Evolutionary conservation across 2,888 invertebrate genomes (phyloP).

Genomic region (Drosophila pegasa): DNA sequence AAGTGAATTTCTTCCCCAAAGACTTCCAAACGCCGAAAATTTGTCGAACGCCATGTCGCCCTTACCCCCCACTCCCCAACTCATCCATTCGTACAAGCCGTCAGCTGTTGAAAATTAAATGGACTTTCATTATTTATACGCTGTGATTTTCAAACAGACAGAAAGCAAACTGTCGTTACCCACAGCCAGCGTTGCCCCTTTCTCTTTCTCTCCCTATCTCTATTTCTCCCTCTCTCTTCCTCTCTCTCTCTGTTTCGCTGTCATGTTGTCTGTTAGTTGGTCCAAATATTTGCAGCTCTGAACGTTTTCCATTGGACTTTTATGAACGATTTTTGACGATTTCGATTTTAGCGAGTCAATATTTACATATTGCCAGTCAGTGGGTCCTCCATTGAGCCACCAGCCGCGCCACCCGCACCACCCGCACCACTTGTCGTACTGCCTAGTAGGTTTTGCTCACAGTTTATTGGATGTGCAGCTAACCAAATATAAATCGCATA

Average conservation of each 20-base stretch:
- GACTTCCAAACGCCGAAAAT: conserved; percentile 2
- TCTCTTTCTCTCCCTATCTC: neutral
- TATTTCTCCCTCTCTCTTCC: neutral
- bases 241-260: conserved; percentile 1
- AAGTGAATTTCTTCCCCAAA: neutral
- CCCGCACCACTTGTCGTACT: neutral
- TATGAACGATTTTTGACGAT: conserved; percentile 77
- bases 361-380: conserved; percentile 61
- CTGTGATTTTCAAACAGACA: conserved; percentile 59
- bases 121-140: conserved; percentile 77
- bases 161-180: conserved; percentile 39
- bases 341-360: conserved; percentile 78
- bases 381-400: neutral
- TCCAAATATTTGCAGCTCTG: conserved; percentile 70
- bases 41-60: neutral
- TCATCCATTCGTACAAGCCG: conserved; percentile 22
- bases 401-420: neutral
- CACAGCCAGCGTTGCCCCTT: conserved; percentile 17
- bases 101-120: conserved; percentile 73
- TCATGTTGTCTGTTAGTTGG: conserved; percentile 62
- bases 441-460: conserved; percentile 18
- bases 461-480: conserved; percentile 78
- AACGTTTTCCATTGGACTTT: conserved; percentile 69
- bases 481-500: conserved; percentile 79
- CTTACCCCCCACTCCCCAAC: conserved; percentile 1